Base-by-base conservation (phyloP, 2,797 vertebrate genomes). In the Psittacula derbiana region DNA sequence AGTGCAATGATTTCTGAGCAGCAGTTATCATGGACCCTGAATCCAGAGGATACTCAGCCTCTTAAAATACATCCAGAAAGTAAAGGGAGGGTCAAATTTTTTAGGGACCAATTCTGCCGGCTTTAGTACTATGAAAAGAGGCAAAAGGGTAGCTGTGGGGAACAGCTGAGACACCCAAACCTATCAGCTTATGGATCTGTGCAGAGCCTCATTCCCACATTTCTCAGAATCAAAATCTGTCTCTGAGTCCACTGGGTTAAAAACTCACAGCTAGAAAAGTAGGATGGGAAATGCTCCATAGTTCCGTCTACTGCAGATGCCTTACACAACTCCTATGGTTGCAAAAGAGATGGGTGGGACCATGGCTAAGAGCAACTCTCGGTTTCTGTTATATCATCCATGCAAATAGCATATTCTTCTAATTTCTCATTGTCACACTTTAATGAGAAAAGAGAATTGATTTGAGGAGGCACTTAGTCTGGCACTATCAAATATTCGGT, bases 1-100 rank as follows among this genome's bases (percentile, higher is more conserved):
- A 96, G 97, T 84, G 64, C 41, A 81, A 40, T 30, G 17, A 18
- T n/a, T 80, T 75, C 67, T 47, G 53, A 79, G 69, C 25, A 78
- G 36, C 21, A 69, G 71, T 40, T 74, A 1, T 24, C 4, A 1
- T 0, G 2, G 41, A 62, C 24, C 5, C 1, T 10, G 17, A 67
- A 80, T 28, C 28, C 47, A 81, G 33, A 61, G 21, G 8, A 7
- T 55, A n/a, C 12, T 62, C 23, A 40, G 5, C 13, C 12, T n/a
- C 2, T 16, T 23, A 66, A 21, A 50, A 67, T 36, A 40, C 10
- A 11, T 79, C 15, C 10, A 69, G 58, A 74, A 65, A 90, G 62
- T 16, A 84, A 86, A 78, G 36, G 7, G 13, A 62, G 8, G 19
- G 40, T 2, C 49, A 80, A 11, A 79, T 72, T 65, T 80, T 25